Evolutionary conservation across 2,113 vertebrate species (phyloP).

Genomic region (Eidolon helvum): DNA sequence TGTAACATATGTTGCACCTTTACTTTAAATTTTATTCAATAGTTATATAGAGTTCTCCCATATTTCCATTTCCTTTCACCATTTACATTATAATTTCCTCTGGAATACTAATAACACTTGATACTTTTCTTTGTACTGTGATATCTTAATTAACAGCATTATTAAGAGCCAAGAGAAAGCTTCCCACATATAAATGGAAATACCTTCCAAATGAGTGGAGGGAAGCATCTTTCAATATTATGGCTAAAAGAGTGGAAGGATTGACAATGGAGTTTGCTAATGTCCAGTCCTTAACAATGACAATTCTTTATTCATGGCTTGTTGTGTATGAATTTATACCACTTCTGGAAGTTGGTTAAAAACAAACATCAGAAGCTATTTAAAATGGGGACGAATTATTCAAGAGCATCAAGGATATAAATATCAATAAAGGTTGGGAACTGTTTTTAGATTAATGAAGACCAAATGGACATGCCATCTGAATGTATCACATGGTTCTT

Average conservation of each 20-base stretch:
- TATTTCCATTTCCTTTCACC: not conserved
- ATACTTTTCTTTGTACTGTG: not conserved
- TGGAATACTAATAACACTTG: not conserved
- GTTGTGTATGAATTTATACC: not conserved
- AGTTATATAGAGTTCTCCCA: not conserved
- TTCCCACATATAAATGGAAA: not conserved
- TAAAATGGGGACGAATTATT: not conserved
- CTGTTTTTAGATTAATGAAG: not conserved
- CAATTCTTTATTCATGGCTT: not conserved
- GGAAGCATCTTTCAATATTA: not conserved
- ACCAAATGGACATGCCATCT: not conserved
- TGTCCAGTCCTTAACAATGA: not conserved
- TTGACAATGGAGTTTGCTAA: not conserved
- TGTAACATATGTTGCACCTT: not conserved
- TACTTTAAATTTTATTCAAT: conserved; percentile 26
- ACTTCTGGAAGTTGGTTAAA: not conserved
- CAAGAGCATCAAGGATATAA: not conserved
- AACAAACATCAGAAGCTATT: not conserved
- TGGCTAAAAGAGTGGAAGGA: not conserved
- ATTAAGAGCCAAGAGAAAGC: conserved; percentile 21
- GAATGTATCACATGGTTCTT: not conserved
- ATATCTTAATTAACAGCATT: not conserved
- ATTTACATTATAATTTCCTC: conserved; percentile 25
- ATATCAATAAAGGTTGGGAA: not conserved
- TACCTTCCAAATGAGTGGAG: not conserved